Evolutionary conservation across 2,888 invertebrate species (phyloP), one percentile per base, ranked within the genome.

Genomic region (Choreutis nemorana): DNA sequence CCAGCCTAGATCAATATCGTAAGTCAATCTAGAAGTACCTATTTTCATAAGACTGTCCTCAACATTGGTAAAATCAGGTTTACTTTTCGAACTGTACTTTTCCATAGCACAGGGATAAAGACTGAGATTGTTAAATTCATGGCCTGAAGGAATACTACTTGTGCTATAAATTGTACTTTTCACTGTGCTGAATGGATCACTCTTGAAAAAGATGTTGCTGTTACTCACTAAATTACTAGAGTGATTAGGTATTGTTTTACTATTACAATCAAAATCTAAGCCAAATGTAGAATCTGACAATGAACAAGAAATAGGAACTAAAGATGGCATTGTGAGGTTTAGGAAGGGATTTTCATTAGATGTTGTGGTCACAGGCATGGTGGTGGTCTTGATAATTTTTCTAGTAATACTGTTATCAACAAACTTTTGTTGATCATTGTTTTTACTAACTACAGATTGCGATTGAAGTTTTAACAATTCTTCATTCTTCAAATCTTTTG

Each of bases 61-160:
- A 11, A 77, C 61, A 43, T 64, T 70, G 23, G 59, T 39, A 37
- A 55, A 73, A 26, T 78, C 77, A 2, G 67, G 24, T 53, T 78
- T 78, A 40, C 53, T 72, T 53, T 78, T 78, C 3, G 64, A 46
- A 4, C 64, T 37, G 44, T 73, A 78, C 43, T 75, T 77, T 41
- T 78, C 78, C 61, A 78, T 71, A 2, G 78, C 78, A 46, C 78
- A 78, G 2, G 78, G 78, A 45, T 78, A 78, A 9, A 78, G 53
- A 0, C 72, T 70, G 8, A 78, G 55, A 31, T 61, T 64, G 36
- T 75, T 77, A 35, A 67, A 78, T 37, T 78, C 78, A 36, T 77
- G 78, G 12, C 65, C 62, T 11, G 75, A 61, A 16, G 75, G 58
- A 32, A 78, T 73, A 44, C 51, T 72, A 41, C 77, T 77, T 4